phyloP scores from a whole-genome alignment of 1,140 invertebrate genomes.

The Samia ricini region DNA sequence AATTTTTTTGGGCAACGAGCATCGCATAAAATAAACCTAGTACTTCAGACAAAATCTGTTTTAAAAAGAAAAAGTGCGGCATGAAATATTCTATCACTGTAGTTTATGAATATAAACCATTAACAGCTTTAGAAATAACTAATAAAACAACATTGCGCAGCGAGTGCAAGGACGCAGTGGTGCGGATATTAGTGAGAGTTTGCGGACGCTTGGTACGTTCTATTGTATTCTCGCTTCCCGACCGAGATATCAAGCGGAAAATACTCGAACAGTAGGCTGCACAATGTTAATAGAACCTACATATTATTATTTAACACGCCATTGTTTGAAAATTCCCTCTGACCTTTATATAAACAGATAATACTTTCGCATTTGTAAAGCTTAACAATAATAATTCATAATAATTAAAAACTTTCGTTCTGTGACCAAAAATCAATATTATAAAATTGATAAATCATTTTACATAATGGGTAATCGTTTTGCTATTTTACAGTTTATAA shows the following conservation, averaged over 20 bases:
- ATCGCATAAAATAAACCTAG: background rate
- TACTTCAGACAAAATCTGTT: background rate
- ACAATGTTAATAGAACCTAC: too few relatives aligned
- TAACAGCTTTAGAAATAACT: background rate
- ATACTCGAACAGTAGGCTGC: slow-evolving; percentile 3
- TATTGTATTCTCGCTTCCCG: slow-evolving; percentile 18
- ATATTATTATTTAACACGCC: too few relatives aligned
- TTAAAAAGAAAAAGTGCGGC: background rate
- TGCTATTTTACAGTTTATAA: too few relatives aligned
- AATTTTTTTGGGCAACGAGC: too few relatives aligned
- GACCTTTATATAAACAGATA: too few relatives aligned
- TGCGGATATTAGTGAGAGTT: slow-evolving; percentile 36
- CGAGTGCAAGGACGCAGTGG: slow-evolving; percentile 24
- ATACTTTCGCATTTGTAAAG: too few relatives aligned
- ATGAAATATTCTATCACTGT: background rate
- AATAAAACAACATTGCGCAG: background rate
- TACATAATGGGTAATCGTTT: too few relatives aligned
- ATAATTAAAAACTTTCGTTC: too few relatives aligned
- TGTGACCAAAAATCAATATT: too few relatives aligned
- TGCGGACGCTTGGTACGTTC: slow-evolving; percentile 18
- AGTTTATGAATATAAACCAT: background rate
- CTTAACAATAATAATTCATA: too few relatives aligned
- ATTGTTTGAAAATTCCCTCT: too few relatives aligned
- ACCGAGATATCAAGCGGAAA: slow-evolving; percentile 13
- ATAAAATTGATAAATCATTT: too few relatives aligned